Percentiles rank a stretch among this genome's conserved stretches.
Conservation (phyloP, 2,797 vertebrate genomes). For the Labroides dimidiatus region DNA sequence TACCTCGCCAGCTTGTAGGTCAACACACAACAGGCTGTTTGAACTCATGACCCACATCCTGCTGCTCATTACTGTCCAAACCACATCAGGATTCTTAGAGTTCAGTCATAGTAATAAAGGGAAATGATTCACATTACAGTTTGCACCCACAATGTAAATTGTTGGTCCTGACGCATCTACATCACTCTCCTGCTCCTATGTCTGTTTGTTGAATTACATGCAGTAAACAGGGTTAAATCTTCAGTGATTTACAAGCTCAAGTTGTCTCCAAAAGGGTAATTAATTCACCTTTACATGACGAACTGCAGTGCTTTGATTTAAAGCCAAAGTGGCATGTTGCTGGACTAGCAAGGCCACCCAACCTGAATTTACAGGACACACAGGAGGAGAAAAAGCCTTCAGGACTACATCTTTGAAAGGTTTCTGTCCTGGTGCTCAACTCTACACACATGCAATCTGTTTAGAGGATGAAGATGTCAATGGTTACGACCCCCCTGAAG, state of each 20-base stretch:
- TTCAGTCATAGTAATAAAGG: constrained; percentile 27
- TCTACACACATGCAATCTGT: constrained; percentile 74
- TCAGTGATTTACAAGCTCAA: constrained; percentile 41
- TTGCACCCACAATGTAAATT: constrained; percentile 35
- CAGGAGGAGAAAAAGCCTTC: constrained; percentile 16
- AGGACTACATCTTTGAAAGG: constrained; percentile 43
- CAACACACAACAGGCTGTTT: constrained; percentile 55
- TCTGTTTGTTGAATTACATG: constrained; percentile 31
- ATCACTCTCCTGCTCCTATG: constrained; percentile 12
- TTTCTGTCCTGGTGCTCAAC: constrained; percentile 56
- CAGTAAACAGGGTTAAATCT: constrained; percentile 53
- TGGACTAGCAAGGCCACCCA: constrained; percentile 46
- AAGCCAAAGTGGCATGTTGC: constrained; percentile 41
- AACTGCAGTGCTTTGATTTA: constrained; percentile 56
- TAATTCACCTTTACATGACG: constrained; percentile 49
- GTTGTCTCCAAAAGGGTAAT: constrained; percentile 45
- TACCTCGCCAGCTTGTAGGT: constrained; percentile 60
- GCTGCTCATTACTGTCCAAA: constrained; percentile 53
- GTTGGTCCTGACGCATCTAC: constrained; percentile 17
- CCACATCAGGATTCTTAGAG: constrained; percentile 27
- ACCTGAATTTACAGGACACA: constrained; percentile 46
- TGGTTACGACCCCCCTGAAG: constrained; percentile 83
- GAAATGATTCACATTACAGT: constrained; percentile 46
- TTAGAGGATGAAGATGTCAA: constrained; percentile 79
- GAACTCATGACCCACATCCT: constrained; percentile 62